Base-by-base conservation (phyloP, 2,888 invertebrate genomes). In the Keiferia lycopersicella region DNA sequence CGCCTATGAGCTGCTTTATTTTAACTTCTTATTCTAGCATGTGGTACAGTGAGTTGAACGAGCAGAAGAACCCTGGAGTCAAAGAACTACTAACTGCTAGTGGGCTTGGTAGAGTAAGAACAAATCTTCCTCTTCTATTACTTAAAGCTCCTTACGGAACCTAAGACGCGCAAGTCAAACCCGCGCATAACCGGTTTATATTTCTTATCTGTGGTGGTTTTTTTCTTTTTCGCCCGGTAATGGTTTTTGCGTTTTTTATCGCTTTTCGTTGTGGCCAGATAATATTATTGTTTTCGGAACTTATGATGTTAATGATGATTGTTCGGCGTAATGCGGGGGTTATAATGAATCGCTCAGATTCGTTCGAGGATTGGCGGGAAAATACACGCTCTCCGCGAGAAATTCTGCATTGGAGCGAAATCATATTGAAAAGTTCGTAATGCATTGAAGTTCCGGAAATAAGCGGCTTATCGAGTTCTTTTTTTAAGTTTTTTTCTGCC, bases 251-350 rank as follows among this genome's bases (percentile, higher is more conserved):
- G 68, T 71, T 75, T 72, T 69, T 68, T 67, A 64, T 72, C 70
- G 69, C 71, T 69, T 75, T 77, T 77, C 77, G 76, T 72, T 67
- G 66, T 67, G 62, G 70, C 71, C 71, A 72, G 65, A 74, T 76
- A n/a, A n/a, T n/a, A 76, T 83, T 83, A 84, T 83, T 84, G 84
- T 84, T 85, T 85, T 83, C 79, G 79, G 81, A 67, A 57, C 74
- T 73, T 81, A 72, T 77, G 77, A 77, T 74, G 71, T 75, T 83
- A 82, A 83, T 83, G 82, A 84, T 83, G 82, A 83, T 82, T 77
- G 76, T 77, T 75, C 72, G 71, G 71, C 72, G 80, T 83, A 83
- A 77, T 76, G 65, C 75, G 70, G 81, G 71, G 74, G 78, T 59
- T 63, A 69, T 83, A 80, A 84, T 84, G 81, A 84, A 84, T 83